Evolutionary conservation across 2,888 invertebrate species (phyloP).

Genomic region (Germaria angustata): DNA sequence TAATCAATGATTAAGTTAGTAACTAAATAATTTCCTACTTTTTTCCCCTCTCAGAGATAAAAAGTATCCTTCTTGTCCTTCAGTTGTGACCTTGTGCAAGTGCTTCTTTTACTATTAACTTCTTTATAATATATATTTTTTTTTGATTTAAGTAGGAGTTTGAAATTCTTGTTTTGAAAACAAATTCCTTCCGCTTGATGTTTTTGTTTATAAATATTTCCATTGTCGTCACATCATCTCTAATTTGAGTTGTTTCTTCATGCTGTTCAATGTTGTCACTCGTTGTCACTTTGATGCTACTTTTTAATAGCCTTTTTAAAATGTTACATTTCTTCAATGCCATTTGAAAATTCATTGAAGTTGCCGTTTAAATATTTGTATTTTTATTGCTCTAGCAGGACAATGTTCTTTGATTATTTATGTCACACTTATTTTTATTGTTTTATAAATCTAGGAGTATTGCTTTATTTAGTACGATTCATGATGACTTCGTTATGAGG

Average conservation of each 20-base stretch:
- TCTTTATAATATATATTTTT: not conserved
- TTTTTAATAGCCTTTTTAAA: conserved; percentile 32
- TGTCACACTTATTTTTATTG: conserved; percentile 63
- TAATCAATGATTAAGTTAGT: conserved; percentile 55
- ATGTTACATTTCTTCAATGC: conserved; percentile 68
- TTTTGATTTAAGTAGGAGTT: not conserved
- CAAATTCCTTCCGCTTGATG: conserved; percentile 63
- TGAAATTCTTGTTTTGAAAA: conserved; percentile 27
- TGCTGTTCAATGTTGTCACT: conserved; percentile 52
- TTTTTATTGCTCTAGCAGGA: not conserved
- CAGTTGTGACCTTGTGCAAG: conserved; percentile 67
- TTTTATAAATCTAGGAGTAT: conserved; percentile 10
- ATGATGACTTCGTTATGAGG: conserved; percentile 70
- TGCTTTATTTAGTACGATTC: conserved; percentile 57
- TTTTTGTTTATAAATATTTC: conserved; percentile 74
- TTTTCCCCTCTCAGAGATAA: conserved; percentile 39
- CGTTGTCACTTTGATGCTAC: conserved; percentile 70
- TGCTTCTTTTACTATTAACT: conserved; percentile 44
- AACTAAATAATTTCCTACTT: conserved; percentile 19
- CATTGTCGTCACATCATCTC: conserved; percentile 70
- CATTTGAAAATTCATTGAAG: conserved; percentile 59
- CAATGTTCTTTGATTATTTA: conserved; percentile 38
- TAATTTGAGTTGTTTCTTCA: conserved; percentile 63
- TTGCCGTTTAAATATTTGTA: not conserved
- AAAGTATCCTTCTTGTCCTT: not conserved